A percentile compares a stretch with the other conserved stretches of the same genome.
Conservation (phyloP, 2,113 vertebrate genomes). For the Coreoperca whiteheadi region DNA sequence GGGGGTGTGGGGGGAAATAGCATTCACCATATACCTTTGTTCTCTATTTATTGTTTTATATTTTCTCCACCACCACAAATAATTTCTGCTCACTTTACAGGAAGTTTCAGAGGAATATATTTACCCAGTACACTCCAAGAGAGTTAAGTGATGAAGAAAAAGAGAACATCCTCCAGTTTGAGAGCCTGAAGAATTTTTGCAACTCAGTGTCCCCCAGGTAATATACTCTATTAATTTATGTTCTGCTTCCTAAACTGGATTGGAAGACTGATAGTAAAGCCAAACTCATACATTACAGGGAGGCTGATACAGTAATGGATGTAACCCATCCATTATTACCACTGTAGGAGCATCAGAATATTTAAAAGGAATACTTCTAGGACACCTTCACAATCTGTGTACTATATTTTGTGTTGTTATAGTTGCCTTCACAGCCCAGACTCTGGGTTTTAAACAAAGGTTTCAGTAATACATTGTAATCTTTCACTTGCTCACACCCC, state of each 20-base stretch:
- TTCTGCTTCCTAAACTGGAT: conserved; percentile 8
- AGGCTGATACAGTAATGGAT: too few relatives aligned
- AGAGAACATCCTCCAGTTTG: conserved; percentile 76
- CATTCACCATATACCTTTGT: not conserved
- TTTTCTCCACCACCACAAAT: not conserved
- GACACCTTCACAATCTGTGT: not conserved
- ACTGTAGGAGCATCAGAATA: not conserved
- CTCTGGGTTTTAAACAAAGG: not conserved
- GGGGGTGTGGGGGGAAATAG: not conserved
- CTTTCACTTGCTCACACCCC: not conserved
- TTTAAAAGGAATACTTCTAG: not conserved
- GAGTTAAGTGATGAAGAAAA: conserved; percentile 85
- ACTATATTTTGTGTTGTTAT: not conserved
- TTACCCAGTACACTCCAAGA: conserved; percentile 86
- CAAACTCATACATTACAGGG: not conserved
- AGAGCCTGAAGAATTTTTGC: conserved; percentile 84
- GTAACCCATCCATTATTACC: conserved; percentile 7
- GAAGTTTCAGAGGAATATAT: conserved; percentile 86
- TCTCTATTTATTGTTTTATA: conserved; percentile 3
- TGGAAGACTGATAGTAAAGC: conserved; percentile 4
- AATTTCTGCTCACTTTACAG: conserved; percentile 75
- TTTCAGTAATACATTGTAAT: not conserved
- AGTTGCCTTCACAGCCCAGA: not conserved
- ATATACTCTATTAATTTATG: conserved; percentile 32
- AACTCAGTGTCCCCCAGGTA: conserved; percentile 84